Percentiles rank a stretch among this genome's conserved stretches.
phyloP scores from a whole-genome alignment of 2,797 vertebrate genomes.

The Podarcis siculus region DNA sequence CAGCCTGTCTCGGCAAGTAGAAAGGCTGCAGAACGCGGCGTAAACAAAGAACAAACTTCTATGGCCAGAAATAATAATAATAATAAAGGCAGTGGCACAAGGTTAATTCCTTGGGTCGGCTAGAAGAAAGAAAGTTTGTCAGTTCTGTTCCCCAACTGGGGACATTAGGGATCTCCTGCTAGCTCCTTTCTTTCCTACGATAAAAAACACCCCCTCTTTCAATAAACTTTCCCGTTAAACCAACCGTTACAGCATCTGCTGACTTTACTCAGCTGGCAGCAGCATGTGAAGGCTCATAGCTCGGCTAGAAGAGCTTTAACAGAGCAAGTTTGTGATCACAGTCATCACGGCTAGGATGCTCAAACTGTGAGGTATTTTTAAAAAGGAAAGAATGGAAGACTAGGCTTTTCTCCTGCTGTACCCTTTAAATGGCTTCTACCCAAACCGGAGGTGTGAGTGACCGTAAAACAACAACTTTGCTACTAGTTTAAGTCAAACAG shows the following conservation, averaged over 20 bases:
- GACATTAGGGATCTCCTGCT: neutral
- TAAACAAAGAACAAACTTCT: neutral
- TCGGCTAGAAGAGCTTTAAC: constrained; percentile 57
- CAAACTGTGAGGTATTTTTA: constrained; percentile 38
- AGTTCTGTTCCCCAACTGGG: neutral
- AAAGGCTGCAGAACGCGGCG: fast-evolving
- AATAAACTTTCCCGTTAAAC: neutral
- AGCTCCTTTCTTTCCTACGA: neutral
- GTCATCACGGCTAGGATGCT: constrained; percentile 29
- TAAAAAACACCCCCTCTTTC: neutral
- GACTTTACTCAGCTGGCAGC: constrained; percentile 1
- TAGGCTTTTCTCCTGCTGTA: neutral
- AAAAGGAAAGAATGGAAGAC: constrained; percentile 3
- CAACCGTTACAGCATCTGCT: neutral
- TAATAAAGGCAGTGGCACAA: neutral
- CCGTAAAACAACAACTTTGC: neutral
- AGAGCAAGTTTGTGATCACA: constrained; percentile 40
- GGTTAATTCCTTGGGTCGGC: neutral
- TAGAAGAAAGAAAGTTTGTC: neutral
- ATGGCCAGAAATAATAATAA: neutral
- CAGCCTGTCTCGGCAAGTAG: fast-evolving
- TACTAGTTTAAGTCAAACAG: neutral
- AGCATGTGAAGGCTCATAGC: constrained; percentile 24
- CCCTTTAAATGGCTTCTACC: neutral
- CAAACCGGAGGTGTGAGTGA: neutral